Evolutionary conservation across 2,797 vertebrate species (phyloP).

Genomic region (Crocodylus rhombifer): DNA sequence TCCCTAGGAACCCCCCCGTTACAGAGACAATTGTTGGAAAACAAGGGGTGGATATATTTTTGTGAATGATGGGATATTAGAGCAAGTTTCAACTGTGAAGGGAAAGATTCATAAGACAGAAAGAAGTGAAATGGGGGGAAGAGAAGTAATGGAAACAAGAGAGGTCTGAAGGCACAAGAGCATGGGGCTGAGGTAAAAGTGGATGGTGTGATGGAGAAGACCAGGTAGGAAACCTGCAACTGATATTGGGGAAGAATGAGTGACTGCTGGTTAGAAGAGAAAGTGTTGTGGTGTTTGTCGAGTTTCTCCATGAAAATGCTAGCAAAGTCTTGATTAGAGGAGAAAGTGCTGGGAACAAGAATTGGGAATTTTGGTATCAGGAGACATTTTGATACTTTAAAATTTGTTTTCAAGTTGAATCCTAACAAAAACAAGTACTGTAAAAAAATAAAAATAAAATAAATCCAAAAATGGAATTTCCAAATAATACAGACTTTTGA

Average conservation of each 20-base stretch:
- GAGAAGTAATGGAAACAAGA: not conserved
- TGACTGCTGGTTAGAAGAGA: not conserved
- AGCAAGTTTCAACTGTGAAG: not conserved
- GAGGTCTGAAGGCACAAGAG: not conserved
- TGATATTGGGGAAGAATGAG: not conserved
- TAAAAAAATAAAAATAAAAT: too few species aligned
- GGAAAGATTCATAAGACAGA: not conserved
- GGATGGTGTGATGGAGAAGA: not conserved
- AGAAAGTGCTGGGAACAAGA: not conserved
- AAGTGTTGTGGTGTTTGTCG: not conserved
- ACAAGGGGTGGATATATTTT: not conserved
- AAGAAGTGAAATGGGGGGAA: not conserved
- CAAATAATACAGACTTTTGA: too few species aligned
- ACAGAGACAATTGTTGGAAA: not conserved
- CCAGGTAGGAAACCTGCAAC: too few species aligned
- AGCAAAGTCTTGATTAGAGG: not conserved
- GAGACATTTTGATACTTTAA: too few species aligned
- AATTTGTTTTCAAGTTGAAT: too few species aligned
- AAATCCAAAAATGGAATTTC: too few species aligned
- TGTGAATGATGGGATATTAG: not conserved
- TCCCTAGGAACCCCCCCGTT: too few species aligned
- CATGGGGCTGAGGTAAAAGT: too few species aligned
- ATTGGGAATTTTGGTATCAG: too few species aligned
- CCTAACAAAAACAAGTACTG: too few species aligned
- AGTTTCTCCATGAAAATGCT: not conserved